A percentile compares a stretch with the other conserved stretches of the same genome.
These are phyloP conservation scores for Formicarius rufipectus DNA, from an alignment of 2,113 vertebrate genomes.

Conservation along the genomic window DNA sequence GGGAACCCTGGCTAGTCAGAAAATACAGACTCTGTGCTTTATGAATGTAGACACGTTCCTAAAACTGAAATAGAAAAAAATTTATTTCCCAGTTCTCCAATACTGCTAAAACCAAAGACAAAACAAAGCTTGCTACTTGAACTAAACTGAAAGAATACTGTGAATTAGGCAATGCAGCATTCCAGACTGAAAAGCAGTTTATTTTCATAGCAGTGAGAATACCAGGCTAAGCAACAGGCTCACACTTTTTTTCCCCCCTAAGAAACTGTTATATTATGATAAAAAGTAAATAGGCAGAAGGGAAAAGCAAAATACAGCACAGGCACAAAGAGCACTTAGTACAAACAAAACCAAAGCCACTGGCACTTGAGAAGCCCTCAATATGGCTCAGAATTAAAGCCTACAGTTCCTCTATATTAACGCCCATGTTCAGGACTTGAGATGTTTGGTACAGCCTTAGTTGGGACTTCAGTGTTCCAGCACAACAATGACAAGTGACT, in stretches of 20 bases:
- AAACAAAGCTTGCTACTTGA: background rate
- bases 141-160: background rate
- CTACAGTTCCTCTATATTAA: background rate
- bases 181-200: background rate
- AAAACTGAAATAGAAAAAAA: background rate
- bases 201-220: background rate
- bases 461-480: background rate
- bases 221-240: background rate
- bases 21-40: background rate
- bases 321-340: background rate
- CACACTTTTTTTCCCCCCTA: accelerated
- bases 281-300: background rate
- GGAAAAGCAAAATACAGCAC: background rate
- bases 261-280: background rate
- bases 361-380: background rate
- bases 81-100: background rate
- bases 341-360: background rate
- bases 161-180: background rate
- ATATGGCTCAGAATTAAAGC: background rate
- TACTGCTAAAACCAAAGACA: background rate
- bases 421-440: background rate
- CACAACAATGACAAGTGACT: background rate
- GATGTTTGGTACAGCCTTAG: background rate
- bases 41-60: background rate
- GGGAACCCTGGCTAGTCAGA: background rate